Evolutionary conservation across 2,888 invertebrate species (phyloP).

Genomic region (Ornithoptera alexandrae): DNA sequence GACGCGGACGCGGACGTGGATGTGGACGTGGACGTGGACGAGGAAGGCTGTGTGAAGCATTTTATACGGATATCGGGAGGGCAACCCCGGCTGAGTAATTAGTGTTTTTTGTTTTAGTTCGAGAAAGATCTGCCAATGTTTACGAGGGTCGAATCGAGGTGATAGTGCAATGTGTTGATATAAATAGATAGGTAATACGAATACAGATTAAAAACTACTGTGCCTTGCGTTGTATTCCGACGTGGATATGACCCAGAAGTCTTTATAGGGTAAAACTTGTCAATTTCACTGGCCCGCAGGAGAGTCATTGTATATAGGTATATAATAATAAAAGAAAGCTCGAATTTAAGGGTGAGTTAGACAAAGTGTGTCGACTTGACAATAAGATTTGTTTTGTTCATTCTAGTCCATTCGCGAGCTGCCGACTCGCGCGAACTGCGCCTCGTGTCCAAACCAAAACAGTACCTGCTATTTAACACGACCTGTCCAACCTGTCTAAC

Average conservation of each 20-base stretch:
- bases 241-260: conserved; percentile 53
- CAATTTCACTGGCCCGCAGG: conserved; percentile 73
- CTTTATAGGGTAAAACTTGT: conserved; percentile 67
- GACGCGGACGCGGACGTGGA: too few species aligned
- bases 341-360: conserved; percentile 72
- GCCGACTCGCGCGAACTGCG: background rate
- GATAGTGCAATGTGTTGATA: conserved; percentile 54
- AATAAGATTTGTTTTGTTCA: conserved; percentile 60
- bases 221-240: conserved; percentile 75
- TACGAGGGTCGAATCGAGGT: conserved; percentile 43
- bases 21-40: too few species aligned
- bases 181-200: conserved; percentile 49
- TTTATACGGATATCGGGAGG: conserved; percentile 54
- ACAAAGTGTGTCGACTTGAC: conserved; percentile 68
- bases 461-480: conserved; percentile 24
- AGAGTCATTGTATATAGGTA: conserved; percentile 59
- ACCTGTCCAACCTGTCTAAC: background rate
- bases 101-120: conserved; percentile 47
- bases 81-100: conserved; percentile 38
- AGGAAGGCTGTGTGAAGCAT: conserved; percentile 71
- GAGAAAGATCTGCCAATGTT: conserved; percentile 68
- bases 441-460: conserved; percentile 21
- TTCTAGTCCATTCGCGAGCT: conserved; percentile 68
- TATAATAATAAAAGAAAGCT: conserved; percentile 52
- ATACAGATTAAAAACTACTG: conserved; percentile 58